A percentile compares a stretch with the other conserved stretches of the same genome.
Evolutionary conservation across 2,113 vertebrate species (phyloP).

Genomic region (Ornithorhynchus anatinus): DNA sequence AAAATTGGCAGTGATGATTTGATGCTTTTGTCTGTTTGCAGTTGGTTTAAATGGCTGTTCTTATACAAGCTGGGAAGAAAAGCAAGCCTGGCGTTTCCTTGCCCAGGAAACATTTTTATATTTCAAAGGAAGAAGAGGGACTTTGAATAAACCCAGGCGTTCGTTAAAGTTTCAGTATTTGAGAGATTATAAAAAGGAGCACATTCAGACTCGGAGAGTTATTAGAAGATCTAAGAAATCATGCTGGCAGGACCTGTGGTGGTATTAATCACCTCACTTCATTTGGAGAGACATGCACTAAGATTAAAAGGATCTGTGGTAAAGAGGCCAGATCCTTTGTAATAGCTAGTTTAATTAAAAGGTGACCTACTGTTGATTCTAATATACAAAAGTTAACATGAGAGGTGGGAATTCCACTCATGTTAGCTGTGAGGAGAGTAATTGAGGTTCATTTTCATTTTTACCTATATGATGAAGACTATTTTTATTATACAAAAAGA

Average conservation of each 20-base stretch:
- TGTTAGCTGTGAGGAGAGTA: neutral
- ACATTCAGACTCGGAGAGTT: slow-evolving; percentile 8
- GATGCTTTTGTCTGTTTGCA: neutral
- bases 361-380: slow-evolving; percentile 12
- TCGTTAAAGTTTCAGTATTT: slow-evolving; percentile 27
- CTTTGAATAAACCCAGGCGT: slow-evolving; percentile 15
- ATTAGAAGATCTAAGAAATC: slow-evolving; percentile 50
- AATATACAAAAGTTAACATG: neutral
- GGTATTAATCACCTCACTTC: slow-evolving; percentile 19
- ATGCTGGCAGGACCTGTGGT: slow-evolving; percentile 14
- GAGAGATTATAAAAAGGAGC: slow-evolving; percentile 28
- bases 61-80: neutral
- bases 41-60: neutral
- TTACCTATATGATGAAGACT: neutral
- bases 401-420: neutral
- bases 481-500: neutral
- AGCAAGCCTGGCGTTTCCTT: neutral
- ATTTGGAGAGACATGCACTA: neutral
- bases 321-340: neutral
- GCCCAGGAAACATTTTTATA: neutral
- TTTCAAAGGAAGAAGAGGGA: slow-evolving; percentile 32
- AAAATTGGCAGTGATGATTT: neutral
- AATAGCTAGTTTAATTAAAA: slow-evolving; percentile 36
- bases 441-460: neutral
- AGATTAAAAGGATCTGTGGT: slow-evolving; percentile 31